Base-by-base conservation (phyloP, 37 sponge, comb jelly and placozoan genomes). In the Chondrosia reniformis region DNA sequence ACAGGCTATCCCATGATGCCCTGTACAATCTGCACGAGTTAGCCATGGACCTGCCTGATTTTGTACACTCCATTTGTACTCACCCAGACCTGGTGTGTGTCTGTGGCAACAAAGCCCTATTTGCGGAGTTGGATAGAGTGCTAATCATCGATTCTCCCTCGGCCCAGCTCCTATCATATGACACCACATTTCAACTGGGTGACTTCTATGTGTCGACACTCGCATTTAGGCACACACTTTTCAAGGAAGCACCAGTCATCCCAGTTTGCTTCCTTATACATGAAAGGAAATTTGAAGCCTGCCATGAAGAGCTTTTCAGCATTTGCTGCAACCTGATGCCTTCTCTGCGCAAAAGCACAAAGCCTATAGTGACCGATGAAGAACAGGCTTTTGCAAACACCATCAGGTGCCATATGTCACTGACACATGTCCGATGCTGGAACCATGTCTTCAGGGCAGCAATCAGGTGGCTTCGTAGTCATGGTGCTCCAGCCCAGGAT, bases 131-230 rank as follows among this genome's bases (percentile, higher is more conserved):
- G 30, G 86, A 85, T 74, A 69, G 67, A 40, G 58, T 85, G 9
- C 54, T 85, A 25, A 58, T 79, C 24, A 46, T 79, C 63, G 64
- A 79, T 34, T 45, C 76, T 40, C 55, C 36, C 9, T 79, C 79
- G 25, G 77, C 66, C 21, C 85, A 85, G 66, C 64, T 85, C 44
- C 39, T 85, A 4, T 79, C 80, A 34, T 79, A 85, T 57, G 85
- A 79, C 80, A 85, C 85, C 19, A 85, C 85, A 21, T 85, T 85
- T 42, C 62, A 85, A 56, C 52, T 85, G n/a, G 85, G 85, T 5
- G 80, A 85, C 59, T 85, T 78, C 67, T 85, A 72, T 85, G 80
- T 79, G 30, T 85, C 80, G 17, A 36, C 79, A 56, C 74, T 84
- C 17, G n/a, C 59, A 33, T 78, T 85, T 37, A 52, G 85, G 36